A percentile compares a stretch with the other conserved stretches of the same genome.
These are phyloP conservation scores for Campoplex capitator DNA, from an alignment of 2,888 invertebrate species.

Conservation along the genomic window DNA sequence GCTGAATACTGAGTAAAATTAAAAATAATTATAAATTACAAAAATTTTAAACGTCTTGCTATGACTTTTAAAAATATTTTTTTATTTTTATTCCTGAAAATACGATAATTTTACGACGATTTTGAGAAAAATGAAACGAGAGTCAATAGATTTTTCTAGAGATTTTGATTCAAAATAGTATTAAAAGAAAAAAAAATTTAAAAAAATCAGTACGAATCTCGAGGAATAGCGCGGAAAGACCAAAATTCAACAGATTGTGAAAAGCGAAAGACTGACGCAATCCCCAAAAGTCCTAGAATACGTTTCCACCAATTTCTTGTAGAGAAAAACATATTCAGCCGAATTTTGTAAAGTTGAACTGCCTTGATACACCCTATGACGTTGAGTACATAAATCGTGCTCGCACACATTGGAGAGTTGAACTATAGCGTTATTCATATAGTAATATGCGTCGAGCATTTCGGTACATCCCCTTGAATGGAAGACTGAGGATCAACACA, in stretches of 20 bases:
- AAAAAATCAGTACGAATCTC: not conserved
- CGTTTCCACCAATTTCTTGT: not conserved
- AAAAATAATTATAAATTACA: not conserved
- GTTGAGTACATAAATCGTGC: conserved; percentile 22
- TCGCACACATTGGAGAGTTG: not conserved
- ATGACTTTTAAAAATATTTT: not conserved
- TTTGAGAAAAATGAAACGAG: not conserved
- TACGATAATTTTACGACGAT: not conserved
- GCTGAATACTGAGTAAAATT: not conserved
- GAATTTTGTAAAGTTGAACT: not conserved
- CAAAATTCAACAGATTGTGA: not conserved
- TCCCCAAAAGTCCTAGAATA: not conserved
- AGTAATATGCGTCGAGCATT: conserved; percentile 24
- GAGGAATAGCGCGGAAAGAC: not conserved
- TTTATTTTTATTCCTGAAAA: too few species aligned
- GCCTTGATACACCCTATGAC: not conserved
- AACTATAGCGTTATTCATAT: not conserved
- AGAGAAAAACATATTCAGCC: not conserved
- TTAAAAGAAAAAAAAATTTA: not conserved
- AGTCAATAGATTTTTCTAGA: not conserved
- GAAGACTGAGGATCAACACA: not conserved
- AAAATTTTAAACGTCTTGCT: not conserved
- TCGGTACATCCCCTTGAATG: conserved; percentile 63
- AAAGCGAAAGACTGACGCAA: not conserved
- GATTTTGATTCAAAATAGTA: not conserved